Evolutionary conservation across 2,888 invertebrate genomes (phyloP).

Genomic region (Apotomis betuletana): DNA sequence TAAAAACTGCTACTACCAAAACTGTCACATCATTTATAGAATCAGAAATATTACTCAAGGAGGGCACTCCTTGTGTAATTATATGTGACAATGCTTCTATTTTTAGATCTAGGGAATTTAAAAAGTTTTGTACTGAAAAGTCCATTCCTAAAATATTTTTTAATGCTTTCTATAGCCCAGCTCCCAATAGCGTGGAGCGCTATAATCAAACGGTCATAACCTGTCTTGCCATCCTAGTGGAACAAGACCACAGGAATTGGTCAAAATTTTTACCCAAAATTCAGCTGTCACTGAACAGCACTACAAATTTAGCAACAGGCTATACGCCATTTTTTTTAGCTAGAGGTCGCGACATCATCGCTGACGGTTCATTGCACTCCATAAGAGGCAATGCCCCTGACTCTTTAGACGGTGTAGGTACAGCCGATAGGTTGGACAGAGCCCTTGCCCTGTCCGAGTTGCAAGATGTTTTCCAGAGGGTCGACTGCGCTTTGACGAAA

Average conservation of each 20-base stretch:
- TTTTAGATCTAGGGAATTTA: constrained; percentile 8
- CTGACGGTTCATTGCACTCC: constrained; percentile 1
- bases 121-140: neutral
- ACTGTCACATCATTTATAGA: too few species aligned
- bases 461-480: neutral
- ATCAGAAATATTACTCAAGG: too few species aligned
- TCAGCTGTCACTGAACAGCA: constrained; percentile 4
- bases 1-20: too few species aligned
- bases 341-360: neutral
- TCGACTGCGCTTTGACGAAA: neutral
- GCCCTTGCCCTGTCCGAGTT: too few species aligned
- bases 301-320: neutral
- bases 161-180: neutral
- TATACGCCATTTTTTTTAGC: constrained; percentile 8
- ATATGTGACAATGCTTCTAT: constrained; percentile 5
- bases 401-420: neutral
- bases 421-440: too few species aligned
- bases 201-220: too few species aligned
- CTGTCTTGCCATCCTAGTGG: too few species aligned
- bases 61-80: neutral
- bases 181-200: too few species aligned
- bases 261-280: neutral
- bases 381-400: neutral
- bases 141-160: constrained; percentile 13
- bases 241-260: too few species aligned